Evolutionary conservation across 2,888 invertebrate species (phyloP).

Genomic region (Drosophila atripex): DNA sequence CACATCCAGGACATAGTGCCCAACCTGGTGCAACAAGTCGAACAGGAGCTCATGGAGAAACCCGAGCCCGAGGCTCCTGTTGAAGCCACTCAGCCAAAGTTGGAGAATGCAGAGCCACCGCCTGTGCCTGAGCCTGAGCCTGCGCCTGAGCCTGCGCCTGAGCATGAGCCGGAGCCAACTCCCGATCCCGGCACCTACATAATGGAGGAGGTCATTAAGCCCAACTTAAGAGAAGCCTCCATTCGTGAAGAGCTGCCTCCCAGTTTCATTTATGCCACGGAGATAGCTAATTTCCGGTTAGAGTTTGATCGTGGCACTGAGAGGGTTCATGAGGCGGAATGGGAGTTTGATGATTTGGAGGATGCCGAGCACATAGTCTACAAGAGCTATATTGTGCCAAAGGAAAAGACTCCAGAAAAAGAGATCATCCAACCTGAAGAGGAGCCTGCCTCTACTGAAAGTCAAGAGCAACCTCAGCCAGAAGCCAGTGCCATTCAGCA

Average conservation of each 20-base stretch:
- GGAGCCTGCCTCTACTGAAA: neutral
- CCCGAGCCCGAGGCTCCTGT: conserved; percentile 33
- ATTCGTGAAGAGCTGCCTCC: conserved; percentile 72
- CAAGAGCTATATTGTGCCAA: conserved; percentile 68
- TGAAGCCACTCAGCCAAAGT: conserved; percentile 9
- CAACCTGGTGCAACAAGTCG: conserved; percentile 83
- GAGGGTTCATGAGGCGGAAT: conserved; percentile 63
- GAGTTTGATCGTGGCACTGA: conserved; percentile 65
- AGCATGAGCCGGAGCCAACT: conserved; percentile 16
- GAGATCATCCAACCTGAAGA: neutral
- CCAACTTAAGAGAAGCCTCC: conserved; percentile 75
- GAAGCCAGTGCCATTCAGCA: neutral
- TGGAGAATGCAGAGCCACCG: neutral
- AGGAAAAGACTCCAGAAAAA: conserved; percentile 8
- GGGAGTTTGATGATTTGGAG: conserved; percentile 53
- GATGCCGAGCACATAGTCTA: conserved; percentile 64
- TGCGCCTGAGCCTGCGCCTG: neutral
- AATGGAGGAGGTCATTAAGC: conserved; percentile 81
- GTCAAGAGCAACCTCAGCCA: neutral
- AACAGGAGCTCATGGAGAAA: conserved; percentile 80
- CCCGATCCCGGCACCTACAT: conserved; percentile 69
- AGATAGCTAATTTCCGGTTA: conserved; percentile 75
- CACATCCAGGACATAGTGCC: conserved; percentile 84
- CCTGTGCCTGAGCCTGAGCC: neutral
- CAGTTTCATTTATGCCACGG: conserved; percentile 68